These are phyloP conservation scores for Idaea straminata DNA, from an alignment of 2,888 invertebrate genomes.

Conservation along the genomic window DNA sequence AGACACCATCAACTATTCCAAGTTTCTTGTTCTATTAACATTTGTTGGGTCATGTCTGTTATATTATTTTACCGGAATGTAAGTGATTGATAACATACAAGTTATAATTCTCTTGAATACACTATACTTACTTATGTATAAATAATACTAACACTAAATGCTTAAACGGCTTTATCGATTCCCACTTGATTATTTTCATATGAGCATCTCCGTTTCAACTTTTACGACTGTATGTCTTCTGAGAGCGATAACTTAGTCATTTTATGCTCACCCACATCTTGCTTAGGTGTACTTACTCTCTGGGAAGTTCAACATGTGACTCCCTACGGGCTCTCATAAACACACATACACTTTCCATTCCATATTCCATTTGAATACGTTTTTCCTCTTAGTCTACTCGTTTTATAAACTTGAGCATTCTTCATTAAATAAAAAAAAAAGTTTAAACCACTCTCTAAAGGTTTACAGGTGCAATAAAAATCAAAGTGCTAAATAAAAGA, in stretches of 20 bases:
- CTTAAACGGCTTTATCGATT: slow-evolving; percentile 43
- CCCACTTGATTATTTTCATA: slow-evolving; percentile 74
- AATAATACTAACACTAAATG: slow-evolving; percentile 10
- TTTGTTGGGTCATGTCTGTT: neutral
- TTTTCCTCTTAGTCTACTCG: slow-evolving; percentile 42
- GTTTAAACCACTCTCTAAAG: slow-evolving; percentile 43
- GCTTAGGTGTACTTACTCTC: slow-evolving; percentile 60
- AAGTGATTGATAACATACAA: neutral
- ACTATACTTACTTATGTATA: neutral
- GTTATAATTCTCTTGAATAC: neutral
- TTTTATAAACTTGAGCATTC: slow-evolving; percentile 25
- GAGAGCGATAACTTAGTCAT: slow-evolving; percentile 78
- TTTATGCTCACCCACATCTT: slow-evolving; percentile 74
- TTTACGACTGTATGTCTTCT: slow-evolving; percentile 73
- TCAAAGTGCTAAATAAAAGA: slow-evolving; percentile 51
- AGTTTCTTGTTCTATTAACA: slow-evolving; percentile 1
- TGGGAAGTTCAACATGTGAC: slow-evolving; percentile 63
- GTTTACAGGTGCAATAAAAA: slow-evolving; percentile 46
- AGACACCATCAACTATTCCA: slow-evolving; percentile 1
- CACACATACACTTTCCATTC: slow-evolving; percentile 69
- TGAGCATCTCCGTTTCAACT: slow-evolving; percentile 65
- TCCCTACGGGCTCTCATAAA: slow-evolving; percentile 70
- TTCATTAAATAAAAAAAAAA: slow-evolving; percentile 37
- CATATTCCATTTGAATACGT: slow-evolving; percentile 66
- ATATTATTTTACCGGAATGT: neutral